A percentile compares a stretch with the other conserved stretches of the same genome.
Conservation (phyloP, 1,140 invertebrate genomes). For the Cheumatopsyche charites region DNA sequence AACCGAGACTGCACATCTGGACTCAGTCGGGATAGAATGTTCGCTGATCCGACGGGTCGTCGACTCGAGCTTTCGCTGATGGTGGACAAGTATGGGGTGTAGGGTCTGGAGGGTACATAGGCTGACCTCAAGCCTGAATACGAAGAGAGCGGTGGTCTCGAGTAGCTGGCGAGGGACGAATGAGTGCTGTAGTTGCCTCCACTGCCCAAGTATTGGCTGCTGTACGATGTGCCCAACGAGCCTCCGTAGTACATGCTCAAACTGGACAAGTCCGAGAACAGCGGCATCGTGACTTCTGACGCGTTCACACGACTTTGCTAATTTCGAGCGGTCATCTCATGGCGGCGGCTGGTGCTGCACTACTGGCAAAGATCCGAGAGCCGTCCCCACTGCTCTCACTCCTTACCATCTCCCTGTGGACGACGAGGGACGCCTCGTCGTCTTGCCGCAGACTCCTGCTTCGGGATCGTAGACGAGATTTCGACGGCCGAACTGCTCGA, state of each 20-base stretch:
- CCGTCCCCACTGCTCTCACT: constrained; percentile 12
- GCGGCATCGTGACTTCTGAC: constrained; percentile 59
- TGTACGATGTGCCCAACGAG: constrained; percentile 55
- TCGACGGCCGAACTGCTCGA: too few species aligned
- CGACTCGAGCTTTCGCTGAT: constrained; percentile 67
- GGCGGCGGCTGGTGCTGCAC: constrained; percentile 51
- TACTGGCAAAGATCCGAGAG: constrained; percentile 44
- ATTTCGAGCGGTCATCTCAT: constrained; percentile 37
- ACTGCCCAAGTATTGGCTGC: constrained; percentile 58
- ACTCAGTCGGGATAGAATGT: constrained; percentile 31
- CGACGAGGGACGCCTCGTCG: too few species aligned
- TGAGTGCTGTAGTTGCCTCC: constrained; percentile 65
- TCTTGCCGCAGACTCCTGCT: too few species aligned
- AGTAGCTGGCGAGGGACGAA: constrained; percentile 60
- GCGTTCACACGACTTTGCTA: constrained; percentile 6
- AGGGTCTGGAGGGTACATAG: constrained; percentile 58
- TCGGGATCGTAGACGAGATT: too few species aligned
- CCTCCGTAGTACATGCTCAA: constrained; percentile 64
- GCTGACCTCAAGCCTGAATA: constrained; percentile 44
- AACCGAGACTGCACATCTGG: constrained; percentile 42
- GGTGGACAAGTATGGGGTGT: constrained; percentile 75
- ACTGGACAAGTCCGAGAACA: constrained; percentile 62
- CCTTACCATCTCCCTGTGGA: neutral
- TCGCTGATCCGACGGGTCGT: constrained; percentile 50
- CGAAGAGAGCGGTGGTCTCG: constrained; percentile 50